phyloP scores from a whole-genome alignment of 2,888 invertebrate genomes.

The Pammene aurita region DNA sequence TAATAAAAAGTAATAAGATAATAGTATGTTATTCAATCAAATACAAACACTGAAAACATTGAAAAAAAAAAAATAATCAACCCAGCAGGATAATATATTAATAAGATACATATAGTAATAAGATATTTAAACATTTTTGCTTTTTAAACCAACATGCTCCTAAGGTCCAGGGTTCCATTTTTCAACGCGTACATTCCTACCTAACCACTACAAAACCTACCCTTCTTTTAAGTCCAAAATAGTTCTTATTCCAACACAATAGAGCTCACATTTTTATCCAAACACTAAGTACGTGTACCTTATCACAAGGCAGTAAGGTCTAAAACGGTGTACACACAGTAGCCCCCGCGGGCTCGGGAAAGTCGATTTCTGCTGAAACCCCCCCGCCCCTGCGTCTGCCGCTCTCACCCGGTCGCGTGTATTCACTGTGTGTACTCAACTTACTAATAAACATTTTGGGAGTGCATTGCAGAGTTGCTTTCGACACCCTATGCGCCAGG shows the following conservation, averaged over 20 bases:
- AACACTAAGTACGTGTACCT: neutral
- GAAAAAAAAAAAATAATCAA: no score
- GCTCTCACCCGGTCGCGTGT: conserved; percentile 27
- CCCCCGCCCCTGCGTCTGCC: conserved; percentile 13
- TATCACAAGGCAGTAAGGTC: neutral
- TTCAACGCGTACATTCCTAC: neutral
- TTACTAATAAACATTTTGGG: conserved; percentile 37
- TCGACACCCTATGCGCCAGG: neutral
- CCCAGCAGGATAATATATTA: no score
- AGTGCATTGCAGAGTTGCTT: conserved; percentile 14
- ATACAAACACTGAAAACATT: no score
- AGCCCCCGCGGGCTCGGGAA: conserved; percentile 22
- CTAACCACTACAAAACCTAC: neutral
- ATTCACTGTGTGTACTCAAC: neutral
- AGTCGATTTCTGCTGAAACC: conserved; percentile 42
- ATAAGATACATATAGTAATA: no score
- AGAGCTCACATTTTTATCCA: neutral
- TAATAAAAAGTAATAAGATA: no score
- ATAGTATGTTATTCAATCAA: no score
- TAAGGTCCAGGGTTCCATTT: neutral
- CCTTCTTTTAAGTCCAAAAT: neutral
- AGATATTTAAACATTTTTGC: no score
- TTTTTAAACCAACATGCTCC: no score
- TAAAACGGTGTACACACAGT: neutral
- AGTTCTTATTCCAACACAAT: neutral